phyloP scores from a whole-genome alignment of 1,140 invertebrate species.

The Drusus annulatus region DNA sequence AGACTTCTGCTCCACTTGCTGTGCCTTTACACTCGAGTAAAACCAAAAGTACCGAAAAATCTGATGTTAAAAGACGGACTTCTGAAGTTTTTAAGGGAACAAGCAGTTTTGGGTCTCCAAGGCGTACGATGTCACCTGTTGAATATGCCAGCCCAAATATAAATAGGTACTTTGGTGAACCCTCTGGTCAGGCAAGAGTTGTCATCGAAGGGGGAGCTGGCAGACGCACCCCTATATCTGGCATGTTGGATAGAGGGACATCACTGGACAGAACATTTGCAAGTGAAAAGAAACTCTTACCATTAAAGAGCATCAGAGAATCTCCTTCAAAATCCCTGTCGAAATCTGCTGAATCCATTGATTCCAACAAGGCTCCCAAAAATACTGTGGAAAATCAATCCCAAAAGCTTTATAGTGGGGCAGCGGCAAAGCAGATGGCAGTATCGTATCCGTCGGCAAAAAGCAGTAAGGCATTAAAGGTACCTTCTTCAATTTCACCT shows the following conservation, averaged over 20 bases:
- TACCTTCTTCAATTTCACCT: conserved; percentile 58
- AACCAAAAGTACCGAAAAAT: conserved; percentile 55
- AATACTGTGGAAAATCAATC: conserved; percentile 41
- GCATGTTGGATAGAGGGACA: conserved; percentile 69
- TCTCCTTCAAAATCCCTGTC: conserved; percentile 50
- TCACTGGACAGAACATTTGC: conserved; percentile 69
- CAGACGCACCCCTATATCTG: conserved; percentile 68
- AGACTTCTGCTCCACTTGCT: conserved; percentile 65
- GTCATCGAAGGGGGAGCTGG: conserved; percentile 69
- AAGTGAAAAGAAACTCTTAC: conserved; percentile 61
- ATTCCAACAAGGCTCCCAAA: conserved; percentile 68
- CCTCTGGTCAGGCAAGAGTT: conserved; percentile 60
- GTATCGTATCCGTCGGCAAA: conserved; percentile 63
- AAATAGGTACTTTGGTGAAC: conserved; percentile 59
- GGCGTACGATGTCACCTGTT: conserved; percentile 66
- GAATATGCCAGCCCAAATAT: conserved; percentile 64
- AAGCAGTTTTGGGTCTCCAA: conserved; percentile 68
- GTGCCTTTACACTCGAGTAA: conserved; percentile 64
- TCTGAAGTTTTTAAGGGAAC: conserved; percentile 60
- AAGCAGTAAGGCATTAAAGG: conserved; percentile 52
- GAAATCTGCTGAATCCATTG: conserved; percentile 72
- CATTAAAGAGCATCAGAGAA: conserved; percentile 54
- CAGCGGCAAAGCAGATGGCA: conserved; percentile 65
- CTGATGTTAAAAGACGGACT: conserved; percentile 57
- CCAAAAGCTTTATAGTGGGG: conserved; percentile 58